Evolutionary conservation across 2,888 invertebrate genomes (phyloP), one percentile per base, ranked within the genome.

Genomic region (Eupithecia tripunctaria): DNA sequence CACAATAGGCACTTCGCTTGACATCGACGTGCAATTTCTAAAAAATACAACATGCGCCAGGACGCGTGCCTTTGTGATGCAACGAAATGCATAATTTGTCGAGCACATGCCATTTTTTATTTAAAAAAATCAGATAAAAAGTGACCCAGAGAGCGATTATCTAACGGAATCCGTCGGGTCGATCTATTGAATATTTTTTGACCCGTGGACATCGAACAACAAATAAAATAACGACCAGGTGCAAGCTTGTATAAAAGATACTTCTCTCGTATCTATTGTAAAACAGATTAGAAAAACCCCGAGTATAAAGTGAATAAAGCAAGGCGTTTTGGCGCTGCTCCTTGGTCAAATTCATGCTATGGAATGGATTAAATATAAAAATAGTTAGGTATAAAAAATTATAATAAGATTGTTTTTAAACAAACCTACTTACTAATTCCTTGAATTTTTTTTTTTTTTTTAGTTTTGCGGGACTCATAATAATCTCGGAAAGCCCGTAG

Each of bases 61-160:
- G 85, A 85, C 84, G 81, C 85, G 84, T 82, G 82, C 88, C 81
- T 88, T 94, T 94, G 93, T 93, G 89, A 91, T 86, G 90, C 93
- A 92, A 78, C 89, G 88, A 89, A 89, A 91, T 94, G 92, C 92
- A 93, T 94, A 93, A 94, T 94, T 93, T 91, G 89, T 91, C 84
- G 89, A 92, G 92, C 94, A 93, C 92, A 93, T 92, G 94, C 89
- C 89, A 83, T 84, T 86, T 91, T 93, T 93, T 91, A 83, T 72
- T 72, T 73, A 66, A 77, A 78, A 89, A 89, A 88, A 63, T 63
- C 81, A 67, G 72, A 83, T 87, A 90, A 92, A 94, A 92, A 91
- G 86, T 94, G 93, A 94, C 93, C 94, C 90, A 89, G 81, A 85
- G 86, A 86, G 83, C 84, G 88, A 86, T 87, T 87, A 86, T 85